Percentiles rank a stretch among this genome's conserved stretches.
Conservation (phyloP, 2,113 vertebrate species). For the Labeo catla region DNA sequence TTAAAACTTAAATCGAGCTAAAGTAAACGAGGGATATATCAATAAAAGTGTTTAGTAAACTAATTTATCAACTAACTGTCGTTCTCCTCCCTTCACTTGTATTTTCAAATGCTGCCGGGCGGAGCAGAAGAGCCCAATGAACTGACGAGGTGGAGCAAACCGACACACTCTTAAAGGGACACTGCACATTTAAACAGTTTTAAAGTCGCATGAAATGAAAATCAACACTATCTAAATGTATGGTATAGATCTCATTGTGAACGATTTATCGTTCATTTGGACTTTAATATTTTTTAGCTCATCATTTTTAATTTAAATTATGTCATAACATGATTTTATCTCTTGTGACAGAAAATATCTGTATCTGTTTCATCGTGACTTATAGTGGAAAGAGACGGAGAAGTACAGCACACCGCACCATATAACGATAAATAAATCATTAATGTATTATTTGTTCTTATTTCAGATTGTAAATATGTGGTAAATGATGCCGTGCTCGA, state of each 20-base stretch:
- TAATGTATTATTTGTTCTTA: neutral
- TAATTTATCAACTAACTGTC: neutral
- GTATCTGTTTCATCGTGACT: neutral
- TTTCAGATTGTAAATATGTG: neutral
- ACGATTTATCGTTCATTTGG: neutral
- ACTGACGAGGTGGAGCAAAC: neutral
- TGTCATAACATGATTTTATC: neutral
- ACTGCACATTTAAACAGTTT: neutral
- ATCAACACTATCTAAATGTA: neutral
- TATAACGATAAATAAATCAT: neutral
- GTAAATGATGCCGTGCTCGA: neutral
- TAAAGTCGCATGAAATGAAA: neutral
- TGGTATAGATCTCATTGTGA: neutral
- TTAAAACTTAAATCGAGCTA: neutral
- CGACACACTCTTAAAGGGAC: neutral
- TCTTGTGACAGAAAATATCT: too few relatives aligned
- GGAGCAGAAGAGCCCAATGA: constrained; percentile 40
- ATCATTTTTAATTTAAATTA: too few relatives aligned
- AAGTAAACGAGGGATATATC: neutral
- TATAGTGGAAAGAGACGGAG: neutral
- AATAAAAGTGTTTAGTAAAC: neutral
- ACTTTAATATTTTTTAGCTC: neutral
- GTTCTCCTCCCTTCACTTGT: constrained; percentile 5
- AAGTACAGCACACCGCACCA: neutral
- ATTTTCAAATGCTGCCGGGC: constrained; percentile 49